Base-by-base conservation (phyloP, 1,140 invertebrate species). In the Lasaia peninsularis region DNA sequence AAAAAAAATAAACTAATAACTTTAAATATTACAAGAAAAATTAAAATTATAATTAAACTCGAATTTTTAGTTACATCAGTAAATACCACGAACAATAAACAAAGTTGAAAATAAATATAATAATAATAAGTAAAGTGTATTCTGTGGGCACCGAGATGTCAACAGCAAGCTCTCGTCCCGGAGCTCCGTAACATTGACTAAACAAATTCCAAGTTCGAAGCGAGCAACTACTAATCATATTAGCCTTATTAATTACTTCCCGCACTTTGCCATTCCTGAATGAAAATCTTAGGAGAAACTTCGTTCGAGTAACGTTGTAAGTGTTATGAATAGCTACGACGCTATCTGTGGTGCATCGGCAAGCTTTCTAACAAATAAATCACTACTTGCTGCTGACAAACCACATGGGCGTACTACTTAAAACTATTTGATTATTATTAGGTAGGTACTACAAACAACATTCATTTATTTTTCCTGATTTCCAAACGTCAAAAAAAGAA, bases 211-310 rank as follows among this genome's bases (percentile, higher is more conserved):
- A 73, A 72, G 61, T 71, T 62, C 54, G 56, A 59, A 63, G 64
- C 65, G 69, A 48, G 40, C 72, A 73, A 70, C 74, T 65, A 79
- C 74, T 80, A 80, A 80, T 80, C 73, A 80, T 76, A 80, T 80
- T 79, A 79, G 74, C 68, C 59, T 65, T 77, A 76, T 77, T 80
- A 80, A 80, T 80, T 69, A 75, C 62, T 58, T 71, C 77, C 71
- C 62, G 48, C 63, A 65, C 65, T 62, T 62, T 68, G 67, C 65
- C 67, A 69, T 71, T 78, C 67, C 69, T 71, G 73, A 80, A 78
- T 77, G 77, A 78, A 68, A 80, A 75, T 77, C 66, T 73, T 75
- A 18, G 69, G 65, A 62, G 65, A 56, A 69, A 73, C 67, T 70
- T 60, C 65, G 62, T 58, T 69, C 44, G 21, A 50, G 60, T 56